Evolutionary conservation across 2,113 vertebrate species (phyloP).

Genomic region (Haemorhous mexicanus): DNA sequence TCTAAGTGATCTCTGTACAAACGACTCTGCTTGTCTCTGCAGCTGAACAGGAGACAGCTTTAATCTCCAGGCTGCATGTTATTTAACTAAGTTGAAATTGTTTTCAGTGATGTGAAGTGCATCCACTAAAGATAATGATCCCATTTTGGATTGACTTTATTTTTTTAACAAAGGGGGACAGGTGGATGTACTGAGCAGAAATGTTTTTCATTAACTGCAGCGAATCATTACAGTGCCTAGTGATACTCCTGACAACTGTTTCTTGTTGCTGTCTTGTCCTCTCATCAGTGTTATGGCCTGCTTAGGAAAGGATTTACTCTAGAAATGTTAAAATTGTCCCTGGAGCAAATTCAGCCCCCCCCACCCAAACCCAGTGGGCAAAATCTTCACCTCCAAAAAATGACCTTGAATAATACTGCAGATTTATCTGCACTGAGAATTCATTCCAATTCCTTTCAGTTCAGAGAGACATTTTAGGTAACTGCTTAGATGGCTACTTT

Average conservation of each 20-base stretch:
- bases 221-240: background rate
- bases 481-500: background rate
- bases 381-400: background rate
- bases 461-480: background rate
- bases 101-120: constrained; percentile 10
- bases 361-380: background rate
- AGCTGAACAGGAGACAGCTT: constrained; percentile 45
- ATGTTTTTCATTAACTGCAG: constrained; percentile 18
- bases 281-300: background rate
- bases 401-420: background rate
- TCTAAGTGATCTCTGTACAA: constrained; percentile 29
- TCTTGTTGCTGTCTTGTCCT: background rate
- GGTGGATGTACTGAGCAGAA: constrained; percentile 20
- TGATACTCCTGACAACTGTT: background rate
- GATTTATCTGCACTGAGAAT: background rate
- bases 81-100: constrained; percentile 57
- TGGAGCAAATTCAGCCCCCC: background rate
- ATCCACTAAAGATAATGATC: constrained; percentile 34
- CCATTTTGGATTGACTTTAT: background rate
- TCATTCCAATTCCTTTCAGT: background rate
- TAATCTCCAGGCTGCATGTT: constrained; percentile 27
- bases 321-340: accelerated
- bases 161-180: constrained; percentile 32
- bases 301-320: background rate
- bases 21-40: constrained; percentile 8